phyloP scores from a whole-genome alignment of 2,797 vertebrate species.

The Phoxinus dragarum region DNA sequence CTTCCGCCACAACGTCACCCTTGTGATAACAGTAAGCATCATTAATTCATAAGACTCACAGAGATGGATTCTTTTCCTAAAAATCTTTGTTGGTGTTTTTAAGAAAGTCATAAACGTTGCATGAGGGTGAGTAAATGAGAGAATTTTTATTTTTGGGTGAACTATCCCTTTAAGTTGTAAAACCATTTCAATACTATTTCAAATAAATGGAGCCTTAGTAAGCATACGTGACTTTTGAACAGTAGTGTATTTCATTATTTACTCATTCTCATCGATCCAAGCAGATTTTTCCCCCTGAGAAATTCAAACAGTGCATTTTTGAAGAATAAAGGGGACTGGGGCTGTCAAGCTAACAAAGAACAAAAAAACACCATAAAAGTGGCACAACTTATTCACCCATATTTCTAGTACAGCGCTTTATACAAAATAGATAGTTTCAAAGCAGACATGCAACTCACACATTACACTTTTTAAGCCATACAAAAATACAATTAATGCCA shows the following conservation, averaged over 20 bases:
- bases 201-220: background rate
- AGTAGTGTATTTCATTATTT: background rate
- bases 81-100: no score
- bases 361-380: background rate
- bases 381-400: background rate
- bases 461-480: background rate
- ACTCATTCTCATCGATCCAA: background rate
- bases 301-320: background rate
- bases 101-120: no score
- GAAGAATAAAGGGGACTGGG: background rate
- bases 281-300: background rate
- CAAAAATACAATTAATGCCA: background rate
- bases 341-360: background rate
- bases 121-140: no score
- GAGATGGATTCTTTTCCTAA: no score
- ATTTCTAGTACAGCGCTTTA: background rate
- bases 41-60: no score
- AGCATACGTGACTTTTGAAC: background rate
- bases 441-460: background rate
- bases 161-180: background rate
- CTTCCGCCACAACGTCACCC: no score
- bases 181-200: background rate
- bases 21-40: no score
- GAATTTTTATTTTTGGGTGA: no score
- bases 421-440: background rate